A percentile compares a stretch with the other conserved stretches of the same genome.
phyloP scores from a whole-genome alignment of 2,888 invertebrate genomes.

The Lycocerus yunnanus region DNA sequence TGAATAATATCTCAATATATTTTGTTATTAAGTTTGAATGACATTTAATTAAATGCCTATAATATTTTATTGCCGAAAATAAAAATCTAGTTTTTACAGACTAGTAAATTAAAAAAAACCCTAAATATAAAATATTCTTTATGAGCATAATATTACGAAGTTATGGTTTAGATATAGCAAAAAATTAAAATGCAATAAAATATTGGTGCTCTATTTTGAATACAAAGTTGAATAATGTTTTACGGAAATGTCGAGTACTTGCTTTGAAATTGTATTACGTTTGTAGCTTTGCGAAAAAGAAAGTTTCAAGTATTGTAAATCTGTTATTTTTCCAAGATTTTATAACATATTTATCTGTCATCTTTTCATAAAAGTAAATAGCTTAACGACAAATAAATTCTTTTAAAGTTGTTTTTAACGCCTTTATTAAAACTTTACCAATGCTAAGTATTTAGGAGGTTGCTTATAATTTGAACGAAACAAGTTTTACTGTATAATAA shows the following conservation, averaged over 20 bases:
- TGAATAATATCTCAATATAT: too few species aligned
- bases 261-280: not conserved
- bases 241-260: not conserved
- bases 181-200: not conserved
- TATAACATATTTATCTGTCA: not conserved
- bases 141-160: not conserved
- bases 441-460: too few species aligned
- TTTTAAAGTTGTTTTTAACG: too few species aligned
- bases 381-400: too few species aligned
- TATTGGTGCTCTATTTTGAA: not conserved
- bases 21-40: too few species aligned
- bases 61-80: not conserved
- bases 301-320: not conserved
- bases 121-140: not conserved
- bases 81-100: not conserved
- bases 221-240: not conserved
- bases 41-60: too few species aligned
- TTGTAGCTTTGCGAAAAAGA: not conserved
- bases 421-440: too few species aligned
- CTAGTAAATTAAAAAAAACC: not conserved
- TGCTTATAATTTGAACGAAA: too few species aligned
- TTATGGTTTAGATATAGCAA: not conserved
- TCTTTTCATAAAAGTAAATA: not conserved
- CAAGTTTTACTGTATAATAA: too few species aligned
- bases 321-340: not conserved